Base-by-base conservation (phyloP, 2,888 invertebrate species). In the Trimorus sp. region DNA sequence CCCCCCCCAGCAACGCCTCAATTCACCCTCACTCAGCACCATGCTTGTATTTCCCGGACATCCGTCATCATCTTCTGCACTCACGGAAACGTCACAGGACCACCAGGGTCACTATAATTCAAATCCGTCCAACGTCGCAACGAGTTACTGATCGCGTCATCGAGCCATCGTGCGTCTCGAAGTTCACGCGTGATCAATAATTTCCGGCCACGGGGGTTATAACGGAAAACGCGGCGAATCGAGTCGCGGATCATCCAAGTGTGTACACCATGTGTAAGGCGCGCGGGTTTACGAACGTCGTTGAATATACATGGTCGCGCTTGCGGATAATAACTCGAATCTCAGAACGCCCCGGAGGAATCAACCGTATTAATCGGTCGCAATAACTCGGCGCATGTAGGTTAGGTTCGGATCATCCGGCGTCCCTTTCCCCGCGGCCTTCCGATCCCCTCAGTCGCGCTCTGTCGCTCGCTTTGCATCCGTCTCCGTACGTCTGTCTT, bases 311-410 rank as follows among this genome's bases (percentile, higher is more conserved):
- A 77, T 69, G 58, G 51, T 62, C 63, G 74, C 63, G 36, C 65
- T 68, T 58, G 68, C 42, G 69, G 73, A 70, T 73, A 79, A 68
- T 73, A 71, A 75, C 74, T 79, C 65, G 78, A 73, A 76, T 79
- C 68, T 83, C 62, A 63, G 60, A 80, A 66, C 77, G 74, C 82
- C 76, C 79, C 69, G 15, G 60, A 84, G 83, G 65, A 85, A 83
- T 83, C 80, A 82, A 82, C 81, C 66, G 75, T 79, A 84, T 84
- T 85, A 82, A 85, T 83, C 77, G 84, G 66, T 71, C 62, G 79
- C 71, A 79, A 70, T 78, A 77, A 71, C 79, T 70, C 71, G 74
- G 63, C 51, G 56, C 60, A 77, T 79, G 60, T 81, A 74, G 80
- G 79, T 76, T 84, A 80, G 69, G 48, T 74, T 70, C 60, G 70